These are phyloP conservation scores for Dione juno DNA, from an alignment of 2,888 invertebrate species.

Conservation along the genomic window DNA sequence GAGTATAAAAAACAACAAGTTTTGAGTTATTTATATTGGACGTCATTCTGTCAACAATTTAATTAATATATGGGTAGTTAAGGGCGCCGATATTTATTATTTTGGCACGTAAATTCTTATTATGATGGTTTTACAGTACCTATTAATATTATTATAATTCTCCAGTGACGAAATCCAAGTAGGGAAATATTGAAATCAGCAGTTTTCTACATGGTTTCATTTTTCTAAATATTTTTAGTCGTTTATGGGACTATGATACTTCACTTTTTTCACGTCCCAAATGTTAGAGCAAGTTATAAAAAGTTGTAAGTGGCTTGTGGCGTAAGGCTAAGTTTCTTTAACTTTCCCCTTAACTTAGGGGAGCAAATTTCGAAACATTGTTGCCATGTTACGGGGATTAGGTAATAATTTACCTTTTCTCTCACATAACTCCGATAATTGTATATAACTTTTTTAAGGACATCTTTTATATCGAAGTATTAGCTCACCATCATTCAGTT, in stretches of 20 bases:
- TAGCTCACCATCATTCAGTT: not conserved
- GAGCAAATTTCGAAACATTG: conserved; percentile 59
- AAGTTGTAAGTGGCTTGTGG: conserved; percentile 61
- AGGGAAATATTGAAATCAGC: not conserved
- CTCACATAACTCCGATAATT: conserved; percentile 44
- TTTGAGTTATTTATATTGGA: conserved; percentile 43
- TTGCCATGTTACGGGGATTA: conserved; percentile 64
- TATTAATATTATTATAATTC: conserved; percentile 55
- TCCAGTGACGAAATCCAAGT: conserved; percentile 47
- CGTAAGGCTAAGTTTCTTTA: conserved; percentile 55
- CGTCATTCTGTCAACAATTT: conserved; percentile 38
- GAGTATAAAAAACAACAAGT: conserved; percentile 32
- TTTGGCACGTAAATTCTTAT: conserved; percentile 71
- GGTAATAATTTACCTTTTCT: conserved; percentile 62
- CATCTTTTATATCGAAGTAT: not conserved
- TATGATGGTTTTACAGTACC: conserved; percentile 54
- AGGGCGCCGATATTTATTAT: conserved; percentile 59
- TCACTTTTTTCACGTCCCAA: conserved; percentile 24
- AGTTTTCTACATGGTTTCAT: not conserved
- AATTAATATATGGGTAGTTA: conserved; percentile 64
- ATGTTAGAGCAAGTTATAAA: conserved; percentile 48
- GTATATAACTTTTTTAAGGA: not conserved
- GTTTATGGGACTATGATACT: conserved; percentile 25
- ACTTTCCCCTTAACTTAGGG: conserved; percentile 49
- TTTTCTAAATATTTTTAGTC: conserved; percentile 22